phyloP scores from a whole-genome alignment of 2,888 invertebrate species.

The Drosophila quinaria region DNA sequence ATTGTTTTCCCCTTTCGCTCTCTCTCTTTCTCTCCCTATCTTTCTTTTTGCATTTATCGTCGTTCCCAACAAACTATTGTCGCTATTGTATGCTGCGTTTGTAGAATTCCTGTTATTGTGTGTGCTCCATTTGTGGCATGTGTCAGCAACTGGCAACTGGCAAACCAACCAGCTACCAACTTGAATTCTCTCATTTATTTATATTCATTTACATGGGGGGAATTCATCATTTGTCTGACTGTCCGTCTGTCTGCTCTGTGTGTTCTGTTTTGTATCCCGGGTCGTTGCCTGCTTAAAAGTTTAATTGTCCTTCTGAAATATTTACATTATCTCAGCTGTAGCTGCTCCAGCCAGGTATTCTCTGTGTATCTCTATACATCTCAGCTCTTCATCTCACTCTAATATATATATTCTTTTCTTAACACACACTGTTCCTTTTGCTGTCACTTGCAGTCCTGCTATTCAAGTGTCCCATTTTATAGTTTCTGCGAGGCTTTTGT shows the following conservation, averaged over 20 bases:
- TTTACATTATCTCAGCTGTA: conserved; percentile 23
- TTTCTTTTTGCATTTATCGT: conserved; percentile 7
- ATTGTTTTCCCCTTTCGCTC: conserved; percentile 13
- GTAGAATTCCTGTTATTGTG: conserved; percentile 15
- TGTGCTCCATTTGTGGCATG: conserved; percentile 68
- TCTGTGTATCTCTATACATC: not conserved
- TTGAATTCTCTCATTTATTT: conserved; percentile 61
- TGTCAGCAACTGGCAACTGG: conserved; percentile 66
- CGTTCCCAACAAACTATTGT: conserved; percentile 30
- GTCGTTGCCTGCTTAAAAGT: conserved; percentile 75
- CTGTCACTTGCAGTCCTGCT: conserved; percentile 80
- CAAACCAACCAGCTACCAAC: conserved; percentile 35
- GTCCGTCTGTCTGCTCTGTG: conserved; percentile 16
- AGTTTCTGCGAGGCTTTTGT: conserved; percentile 34
- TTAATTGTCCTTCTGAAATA: conserved; percentile 67
- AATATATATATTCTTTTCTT: conserved; percentile 44
- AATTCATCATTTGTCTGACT: conserved; percentile 63
- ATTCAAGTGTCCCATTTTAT: conserved; percentile 60
- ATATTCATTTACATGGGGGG: conserved; percentile 71
- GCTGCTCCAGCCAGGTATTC: conserved; percentile 33
- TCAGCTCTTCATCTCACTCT: conserved; percentile 16
- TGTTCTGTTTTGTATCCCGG: conserved; percentile 23
- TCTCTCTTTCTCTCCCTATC: conserved; percentile 11
- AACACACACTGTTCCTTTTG: conserved; percentile 66
- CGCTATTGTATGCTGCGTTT: conserved; percentile 48